Evolutionary conservation across 2,797 vertebrate species (phyloP), one percentile per base, ranked within the genome.

Genomic region (Caiman crocodilus): DNA sequence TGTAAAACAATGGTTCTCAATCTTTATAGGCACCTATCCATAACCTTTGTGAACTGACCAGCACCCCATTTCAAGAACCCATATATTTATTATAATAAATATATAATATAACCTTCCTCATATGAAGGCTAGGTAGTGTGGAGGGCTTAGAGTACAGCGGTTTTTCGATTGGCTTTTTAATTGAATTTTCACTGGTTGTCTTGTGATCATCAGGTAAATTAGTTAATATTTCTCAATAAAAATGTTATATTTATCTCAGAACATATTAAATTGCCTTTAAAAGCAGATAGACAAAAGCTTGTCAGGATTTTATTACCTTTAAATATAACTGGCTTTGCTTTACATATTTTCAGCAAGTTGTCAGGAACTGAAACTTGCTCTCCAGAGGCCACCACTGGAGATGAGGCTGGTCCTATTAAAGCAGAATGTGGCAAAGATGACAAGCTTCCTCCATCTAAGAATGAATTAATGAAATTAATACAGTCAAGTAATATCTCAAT

Each of bases 291-390:
- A 65, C 20, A 14, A 3, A 82, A 79, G 21, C 56, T 30, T 85
- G 14, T 61, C 64, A 14, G 15, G 13, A 6, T 4, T 5, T 0
- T 10, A 79, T 98, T 95, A 99, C 99, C 99, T 99, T 98, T 99
- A 96, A 99, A 99, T 95, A 99, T 99, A 97, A 99, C 99, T 7
- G 99, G 99, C 90, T 98, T 99, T 88, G 99, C 98, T 97, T 99
- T 98, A 97, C 99, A 99, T 85, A 98, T 99, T 94, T 99, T 98
- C 73, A 99, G 95, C 95, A 99, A 97, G 96, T 99, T 98, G 94
- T 99, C 99, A n/a, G 99, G 99, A 94, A 99, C 98, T 3, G 98
- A 97, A 69, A 99, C 98, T 1, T 98, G 98, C 82, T 98, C 98
- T 92, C 97, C 99, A 0, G 97, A 97, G n/a, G 97, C 96, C 95